A percentile compares a stretch with the other conserved stretches of the same genome.
These are phyloP conservation scores for Cotesia congregata DNA, from an alignment of 2,888 invertebrate genomes.

Conservation along the genomic window DNA sequence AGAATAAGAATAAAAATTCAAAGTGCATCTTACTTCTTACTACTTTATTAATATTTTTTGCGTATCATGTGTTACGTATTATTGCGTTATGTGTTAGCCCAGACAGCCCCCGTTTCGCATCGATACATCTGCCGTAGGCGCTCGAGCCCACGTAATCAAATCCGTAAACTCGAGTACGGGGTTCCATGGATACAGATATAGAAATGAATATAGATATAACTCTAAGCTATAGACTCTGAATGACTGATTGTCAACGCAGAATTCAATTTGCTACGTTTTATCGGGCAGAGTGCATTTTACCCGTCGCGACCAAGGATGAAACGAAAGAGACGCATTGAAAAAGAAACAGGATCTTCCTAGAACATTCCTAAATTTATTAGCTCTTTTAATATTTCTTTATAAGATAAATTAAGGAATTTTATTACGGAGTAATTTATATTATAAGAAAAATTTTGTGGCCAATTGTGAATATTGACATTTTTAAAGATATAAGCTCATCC, in stretches of 20 bases:
- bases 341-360: slow-evolving; percentile 40
- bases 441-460: no score
- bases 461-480: no score
- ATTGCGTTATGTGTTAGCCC: neutral
- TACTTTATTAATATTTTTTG: slow-evolving; percentile 3
- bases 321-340: slow-evolving; percentile 24
- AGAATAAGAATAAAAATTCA: slow-evolving; percentile 49
- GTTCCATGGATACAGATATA: neutral
- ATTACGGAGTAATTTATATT: no score
- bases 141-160: slow-evolving; percentile 17
- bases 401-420: no score
- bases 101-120: slow-evolving; percentile 1
- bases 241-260: slow-evolving; percentile 32
- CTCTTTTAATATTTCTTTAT: no score
- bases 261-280: slow-evolving; percentile 32
- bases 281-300: slow-evolving; percentile 24
- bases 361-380: slow-evolving; percentile 30
- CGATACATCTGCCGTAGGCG: slow-evolving; percentile 16
- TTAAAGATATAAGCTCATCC: no score
- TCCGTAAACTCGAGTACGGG: slow-evolving; percentile 14
- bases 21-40: slow-evolving; percentile 50
- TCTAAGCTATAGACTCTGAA: neutral
- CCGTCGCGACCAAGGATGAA: slow-evolving; percentile 6
- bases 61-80: neutral
- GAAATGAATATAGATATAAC: neutral